Evolutionary conservation across 2,888 invertebrate genomes (phyloP).

Genomic region (Hydraecia micacea): DNA sequence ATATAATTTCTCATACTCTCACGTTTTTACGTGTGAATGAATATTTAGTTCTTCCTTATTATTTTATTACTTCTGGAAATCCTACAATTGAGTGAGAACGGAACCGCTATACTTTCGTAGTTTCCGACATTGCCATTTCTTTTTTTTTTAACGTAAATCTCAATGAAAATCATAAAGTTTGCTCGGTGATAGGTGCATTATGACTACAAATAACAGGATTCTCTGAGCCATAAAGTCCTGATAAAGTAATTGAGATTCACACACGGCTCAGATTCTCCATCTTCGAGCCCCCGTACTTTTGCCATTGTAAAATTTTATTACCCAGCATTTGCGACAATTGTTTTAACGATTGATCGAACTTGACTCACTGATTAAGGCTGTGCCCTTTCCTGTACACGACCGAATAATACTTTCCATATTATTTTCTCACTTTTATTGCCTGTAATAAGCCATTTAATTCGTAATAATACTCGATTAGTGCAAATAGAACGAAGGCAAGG

Average conservation of each 20-base stretch:
- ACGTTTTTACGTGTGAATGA: slow-evolving; percentile 32
- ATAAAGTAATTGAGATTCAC: slow-evolving; percentile 55
- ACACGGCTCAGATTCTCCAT: slow-evolving; percentile 21
- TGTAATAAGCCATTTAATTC: slow-evolving; percentile 74
- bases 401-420: slow-evolving; percentile 70
- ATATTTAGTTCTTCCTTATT: slow-evolving; percentile 38
- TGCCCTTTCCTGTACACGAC: slow-evolving; percentile 70
- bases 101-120: slow-evolving; percentile 5
- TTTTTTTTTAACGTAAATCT: background rate
- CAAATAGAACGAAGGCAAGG: slow-evolving; percentile 42
- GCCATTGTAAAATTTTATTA: slow-evolving; percentile 85
- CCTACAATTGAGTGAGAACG: slow-evolving; percentile 39
- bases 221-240: slow-evolving; percentile 20
- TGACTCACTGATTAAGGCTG: slow-evolving; percentile 72
- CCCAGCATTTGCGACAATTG: slow-evolving; percentile 83
- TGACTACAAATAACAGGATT: slow-evolving; percentile 39
- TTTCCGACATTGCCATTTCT: background rate
- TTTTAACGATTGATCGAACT: slow-evolving; percentile 72
- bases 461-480: slow-evolving; percentile 59
- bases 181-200: background rate
- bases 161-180: background rate
- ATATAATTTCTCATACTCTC: slow-evolving; percentile 34
- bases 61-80: slow-evolving; percentile 31
- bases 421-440: slow-evolving; percentile 75
- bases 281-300: slow-evolving; percentile 53